These are phyloP conservation scores for Pygocentrus nattereri DNA, from an alignment of 2,797 vertebrate genomes.

Conservation along the genomic window DNA sequence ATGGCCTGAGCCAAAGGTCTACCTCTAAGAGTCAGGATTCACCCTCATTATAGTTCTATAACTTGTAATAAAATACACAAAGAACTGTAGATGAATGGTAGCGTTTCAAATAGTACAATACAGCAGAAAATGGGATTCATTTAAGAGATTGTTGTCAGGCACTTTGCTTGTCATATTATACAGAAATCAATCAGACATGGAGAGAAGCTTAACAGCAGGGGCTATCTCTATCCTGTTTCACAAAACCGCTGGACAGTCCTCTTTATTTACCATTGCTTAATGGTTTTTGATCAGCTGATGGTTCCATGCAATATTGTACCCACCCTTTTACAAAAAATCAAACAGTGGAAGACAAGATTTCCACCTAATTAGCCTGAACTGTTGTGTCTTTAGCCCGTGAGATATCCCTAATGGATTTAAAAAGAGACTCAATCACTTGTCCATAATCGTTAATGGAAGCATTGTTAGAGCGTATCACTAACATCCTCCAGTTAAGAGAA, in stretches of 20 bases:
- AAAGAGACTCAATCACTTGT: conserved; percentile 57
- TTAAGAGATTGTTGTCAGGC: no score
- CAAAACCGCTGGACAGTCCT: background rate
- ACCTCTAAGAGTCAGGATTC: no score
- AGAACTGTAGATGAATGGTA: no score
- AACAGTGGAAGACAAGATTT: background rate
- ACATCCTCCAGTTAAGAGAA: conserved; percentile 51
- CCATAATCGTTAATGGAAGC: conserved; percentile 58
- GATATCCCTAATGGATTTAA: conserved; percentile 51
- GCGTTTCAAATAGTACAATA: no score
- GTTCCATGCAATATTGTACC: conserved; percentile 7
- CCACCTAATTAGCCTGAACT: conserved; percentile 29
- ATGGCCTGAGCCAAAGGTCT: no score
- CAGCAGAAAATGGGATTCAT: no score
- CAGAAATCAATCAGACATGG: background rate
- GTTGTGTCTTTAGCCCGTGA: conserved; percentile 26
- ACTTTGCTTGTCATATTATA: no score
- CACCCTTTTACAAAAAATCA: background rate
- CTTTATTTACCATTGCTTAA: background rate
- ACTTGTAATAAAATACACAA: no score
- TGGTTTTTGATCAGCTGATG: conserved; percentile 26
- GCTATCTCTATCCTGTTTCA: background rate
- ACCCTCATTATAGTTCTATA: no score
- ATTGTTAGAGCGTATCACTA: conserved; percentile 54
- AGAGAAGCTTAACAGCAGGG: background rate